Evolutionary conservation across 2,797 vertebrate genomes (phyloP).

Genomic region (Tamandua tetradactyla): DNA sequence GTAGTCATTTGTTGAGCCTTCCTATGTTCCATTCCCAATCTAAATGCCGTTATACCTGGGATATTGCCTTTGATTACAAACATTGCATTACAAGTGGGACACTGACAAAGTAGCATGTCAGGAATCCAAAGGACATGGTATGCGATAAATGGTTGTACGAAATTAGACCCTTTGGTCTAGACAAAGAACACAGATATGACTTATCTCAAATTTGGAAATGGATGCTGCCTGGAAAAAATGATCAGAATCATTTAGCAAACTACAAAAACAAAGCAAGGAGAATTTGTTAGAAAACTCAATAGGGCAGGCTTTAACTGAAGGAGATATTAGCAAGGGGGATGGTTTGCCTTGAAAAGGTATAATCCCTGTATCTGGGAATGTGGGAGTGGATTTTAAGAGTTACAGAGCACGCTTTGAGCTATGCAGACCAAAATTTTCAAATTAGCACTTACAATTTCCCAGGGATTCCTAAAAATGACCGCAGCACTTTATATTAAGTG

Average conservation of each 20-base stretch:
- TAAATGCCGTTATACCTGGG: not conserved
- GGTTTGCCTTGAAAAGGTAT: not conserved
- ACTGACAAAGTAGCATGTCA: not conserved
- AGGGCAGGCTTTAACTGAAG: not conserved
- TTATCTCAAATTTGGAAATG: not conserved
- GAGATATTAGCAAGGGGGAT: not conserved
- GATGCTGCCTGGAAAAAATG: not conserved
- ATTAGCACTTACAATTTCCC: not conserved
- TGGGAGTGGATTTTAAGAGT: not conserved
- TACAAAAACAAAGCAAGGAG: not conserved
- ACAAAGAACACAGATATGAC: not conserved
- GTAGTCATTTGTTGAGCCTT: not conserved
- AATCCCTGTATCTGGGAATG: not conserved
- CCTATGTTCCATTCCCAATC: not conserved
- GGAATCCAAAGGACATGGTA: not conserved
- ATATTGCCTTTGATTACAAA: not conserved
- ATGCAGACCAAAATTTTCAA: not conserved
- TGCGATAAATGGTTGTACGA: not conserved
- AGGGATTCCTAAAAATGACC: not conserved
- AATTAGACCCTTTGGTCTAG: not conserved
- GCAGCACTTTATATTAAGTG: not conserved
- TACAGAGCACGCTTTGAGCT: not conserved
- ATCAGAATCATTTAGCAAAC: not conserved
- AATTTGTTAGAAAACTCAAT: not conserved
- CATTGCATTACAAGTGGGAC: no score